Evolutionary conservation across 2,113 vertebrate genomes (phyloP).

Genomic region (Catagonus wagneri): DNA sequence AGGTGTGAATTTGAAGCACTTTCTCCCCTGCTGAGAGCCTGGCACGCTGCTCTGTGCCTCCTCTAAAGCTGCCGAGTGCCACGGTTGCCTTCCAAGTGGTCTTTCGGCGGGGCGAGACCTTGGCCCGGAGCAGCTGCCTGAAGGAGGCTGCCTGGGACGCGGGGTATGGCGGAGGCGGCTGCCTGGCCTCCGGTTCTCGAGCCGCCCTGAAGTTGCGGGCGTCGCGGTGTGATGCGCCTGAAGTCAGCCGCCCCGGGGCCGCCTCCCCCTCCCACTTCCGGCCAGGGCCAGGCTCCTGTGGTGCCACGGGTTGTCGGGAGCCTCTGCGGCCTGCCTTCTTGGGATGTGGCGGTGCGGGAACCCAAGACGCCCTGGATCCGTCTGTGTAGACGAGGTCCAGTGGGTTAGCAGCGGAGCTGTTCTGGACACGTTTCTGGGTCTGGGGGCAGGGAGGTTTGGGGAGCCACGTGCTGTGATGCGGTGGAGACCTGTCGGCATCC

Average conservation of each 20-base stretch:
- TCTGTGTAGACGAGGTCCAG: not conserved
- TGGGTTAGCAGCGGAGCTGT: not conserved
- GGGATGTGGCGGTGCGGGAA: not conserved
- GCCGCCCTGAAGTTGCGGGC: not conserved
- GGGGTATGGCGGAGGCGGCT: not conserved
- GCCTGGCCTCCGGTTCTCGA: not conserved
- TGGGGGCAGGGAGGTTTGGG: not conserved
- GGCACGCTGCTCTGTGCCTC: slow-evolving; percentile 68
- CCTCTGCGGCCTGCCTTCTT: not conserved
- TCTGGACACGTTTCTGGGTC: not conserved
- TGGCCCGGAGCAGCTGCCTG: not conserved
- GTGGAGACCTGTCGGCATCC: not conserved
- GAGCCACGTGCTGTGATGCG: not conserved
- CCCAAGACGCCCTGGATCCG: not conserved
- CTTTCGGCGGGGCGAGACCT: slow-evolving; percentile 16
- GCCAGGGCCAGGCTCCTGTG: not conserved
- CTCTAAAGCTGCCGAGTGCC: slow-evolving; percentile 55
- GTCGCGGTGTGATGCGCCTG: not conserved
- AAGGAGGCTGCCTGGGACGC: not conserved
- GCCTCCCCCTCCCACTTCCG: not conserved
- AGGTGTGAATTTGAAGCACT: slow-evolving; percentile 80
- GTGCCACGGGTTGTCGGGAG: not conserved
- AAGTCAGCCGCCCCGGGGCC: not conserved
- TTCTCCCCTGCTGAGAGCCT: slow-evolving; percentile 73
- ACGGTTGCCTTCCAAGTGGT: slow-evolving; percentile 73